These are phyloP conservation scores for Drosophila fungiperda DNA, from an alignment of 2,888 invertebrate species.

Conservation along the genomic window DNA sequence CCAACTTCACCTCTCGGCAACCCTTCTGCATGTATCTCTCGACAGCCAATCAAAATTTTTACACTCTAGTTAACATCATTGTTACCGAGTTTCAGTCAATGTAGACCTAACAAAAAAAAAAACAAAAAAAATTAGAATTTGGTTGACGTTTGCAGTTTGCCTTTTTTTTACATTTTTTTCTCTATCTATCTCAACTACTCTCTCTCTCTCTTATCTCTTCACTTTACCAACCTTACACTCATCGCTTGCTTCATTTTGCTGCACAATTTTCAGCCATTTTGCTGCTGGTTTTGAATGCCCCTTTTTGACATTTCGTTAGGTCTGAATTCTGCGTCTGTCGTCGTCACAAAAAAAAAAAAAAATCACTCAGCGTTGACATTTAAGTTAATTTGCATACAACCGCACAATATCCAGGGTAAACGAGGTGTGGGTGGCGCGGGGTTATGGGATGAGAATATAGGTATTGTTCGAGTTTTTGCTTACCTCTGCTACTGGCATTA, in stretches of 20 bases:
- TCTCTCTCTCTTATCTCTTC: neutral
- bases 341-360: conserved; percentile 22
- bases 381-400: conserved; percentile 79
- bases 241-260: conserved; percentile 32
- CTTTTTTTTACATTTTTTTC: conserved; percentile 19
- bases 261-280: conserved; percentile 63
- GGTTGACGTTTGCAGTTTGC: conserved; percentile 75
- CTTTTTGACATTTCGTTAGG: conserved; percentile 59
- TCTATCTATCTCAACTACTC: neutral
- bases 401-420: conserved; percentile 58
- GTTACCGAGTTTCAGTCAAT: conserved; percentile 72
- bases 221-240: neutral
- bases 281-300: conserved; percentile 25
- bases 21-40: conserved; percentile 37
- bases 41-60: conserved; percentile 80
- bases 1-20: neutral
- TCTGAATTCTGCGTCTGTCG: conserved; percentile 58
- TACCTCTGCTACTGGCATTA: conserved; percentile 40
- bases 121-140: conserved; percentile 32
- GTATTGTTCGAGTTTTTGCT: conserved; percentile 27
- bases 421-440: neutral
- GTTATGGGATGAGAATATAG: neutral
- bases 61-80: conserved; percentile 82
- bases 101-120: conserved; percentile 36
- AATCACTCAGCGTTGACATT: conserved; percentile 60